Evolutionary conservation across 2,797 vertebrate species (phyloP), one percentile per base, ranked within the genome.

Genomic region (Dermochelys coriacea): DNA sequence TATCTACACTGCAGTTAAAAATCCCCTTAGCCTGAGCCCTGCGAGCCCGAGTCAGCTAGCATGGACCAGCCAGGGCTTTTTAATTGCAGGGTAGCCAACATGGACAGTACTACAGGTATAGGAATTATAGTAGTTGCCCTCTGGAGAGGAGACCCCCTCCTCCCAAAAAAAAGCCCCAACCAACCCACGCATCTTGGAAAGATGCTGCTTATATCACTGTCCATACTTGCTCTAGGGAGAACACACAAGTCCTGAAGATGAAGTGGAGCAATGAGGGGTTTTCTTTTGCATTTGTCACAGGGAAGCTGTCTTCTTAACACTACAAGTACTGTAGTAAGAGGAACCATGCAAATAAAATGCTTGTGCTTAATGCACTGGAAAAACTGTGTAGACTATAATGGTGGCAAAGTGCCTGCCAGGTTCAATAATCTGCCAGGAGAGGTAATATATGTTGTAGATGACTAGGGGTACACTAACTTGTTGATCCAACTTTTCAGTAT

Each of bases 401-500:
- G 50, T 57, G 61, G 79, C 75, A 87, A 85, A 95, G 82, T 96
- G 91, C 86, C 94, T 96, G 95, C 93, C 92, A 92, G 92, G 89
- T 95, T 85, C 84, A 47, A 31, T 49, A 92, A 89, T 91, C 88
- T 81, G 25, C 84, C 96, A 91, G 12, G 89, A 86, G 84, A 80
- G 82, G 68, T 84, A 89, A 88, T 49, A 45, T n/a, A 78, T 4
- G 8, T 95, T 45, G 90, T 55, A 84, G 71, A 49, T 85, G 96
- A 95, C 19, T 68, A 9, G n/a, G 95, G 95, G 95, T 83, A 95
- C 52, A 94, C 87, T 83, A 93, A 87, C 45, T 85, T 80, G 90
- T 88, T 86, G 85, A 95, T 95, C 93, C 88, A 88, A 88, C 94
- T 89, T 96, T 97, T 96, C 95, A 96, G 96, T 97, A 96, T 97